Conservation (phyloP, 2,113 vertebrate species). For the Gorsachius goisagi region DNA sequence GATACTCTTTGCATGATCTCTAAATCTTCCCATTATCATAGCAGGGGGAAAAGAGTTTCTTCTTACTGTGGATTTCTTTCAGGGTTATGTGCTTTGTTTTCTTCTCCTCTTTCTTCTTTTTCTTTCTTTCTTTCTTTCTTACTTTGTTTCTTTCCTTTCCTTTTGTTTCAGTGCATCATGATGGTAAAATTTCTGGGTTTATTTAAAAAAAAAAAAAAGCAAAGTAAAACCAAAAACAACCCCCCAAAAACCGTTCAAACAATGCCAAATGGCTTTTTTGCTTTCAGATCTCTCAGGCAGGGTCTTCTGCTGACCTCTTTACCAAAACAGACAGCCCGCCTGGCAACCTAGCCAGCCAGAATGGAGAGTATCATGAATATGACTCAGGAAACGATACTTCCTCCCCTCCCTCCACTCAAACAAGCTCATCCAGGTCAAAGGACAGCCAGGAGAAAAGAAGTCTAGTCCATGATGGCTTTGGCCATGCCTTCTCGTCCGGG, state of each 20-base stretch:
- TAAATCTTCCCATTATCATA: slow-evolving; percentile 74
- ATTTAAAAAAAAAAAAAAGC: slow-evolving; percentile 39
- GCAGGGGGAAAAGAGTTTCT: slow-evolving; percentile 75
- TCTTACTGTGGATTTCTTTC: slow-evolving; percentile 77
- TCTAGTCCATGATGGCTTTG: slow-evolving; percentile 59
- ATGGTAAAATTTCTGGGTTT: slow-evolving; percentile 80
- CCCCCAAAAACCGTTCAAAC: slow-evolving; percentile 55
- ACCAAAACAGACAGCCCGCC: slow-evolving; percentile 78
- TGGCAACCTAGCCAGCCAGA: slow-evolving; percentile 70
- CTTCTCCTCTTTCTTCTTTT: slow-evolving; percentile 14
- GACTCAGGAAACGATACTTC: slow-evolving; percentile 97
- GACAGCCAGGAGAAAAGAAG: slow-evolving; percentile 76
- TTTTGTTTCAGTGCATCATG: slow-evolving; percentile 82
- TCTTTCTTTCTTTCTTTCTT: slow-evolving; percentile 33
- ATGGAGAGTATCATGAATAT: slow-evolving; percentile 85
- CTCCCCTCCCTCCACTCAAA: slow-evolving; percentile 91
- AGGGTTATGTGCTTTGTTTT: slow-evolving; percentile 76
- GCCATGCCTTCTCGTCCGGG: slow-evolving; percentile 71
- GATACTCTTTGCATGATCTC: slow-evolving; percentile 79
- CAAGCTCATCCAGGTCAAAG: slow-evolving; percentile 80
- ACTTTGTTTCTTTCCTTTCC: slow-evolving; percentile 28
- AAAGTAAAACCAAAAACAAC: slow-evolving; percentile 16
- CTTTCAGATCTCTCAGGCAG: slow-evolving; percentile 90
- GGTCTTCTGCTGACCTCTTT: slow-evolving; percentile 81
- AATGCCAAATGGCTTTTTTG: slow-evolving; percentile 83